phyloP scores from a whole-genome alignment of 2,797 vertebrate species.

The Coregonus ussuriensis region DNA sequence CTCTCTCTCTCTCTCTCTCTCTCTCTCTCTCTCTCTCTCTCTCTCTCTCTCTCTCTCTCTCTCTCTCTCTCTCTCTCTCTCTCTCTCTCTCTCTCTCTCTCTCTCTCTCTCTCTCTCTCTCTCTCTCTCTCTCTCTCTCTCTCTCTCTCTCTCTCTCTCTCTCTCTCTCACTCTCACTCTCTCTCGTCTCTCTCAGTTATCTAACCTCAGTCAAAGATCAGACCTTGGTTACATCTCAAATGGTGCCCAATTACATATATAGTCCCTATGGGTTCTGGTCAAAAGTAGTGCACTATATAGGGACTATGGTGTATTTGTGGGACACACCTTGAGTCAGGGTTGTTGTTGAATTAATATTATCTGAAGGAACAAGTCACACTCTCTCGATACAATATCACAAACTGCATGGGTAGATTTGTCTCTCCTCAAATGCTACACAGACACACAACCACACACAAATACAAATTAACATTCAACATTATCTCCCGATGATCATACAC shows the following conservation, averaged over 20 bases:
- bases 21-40: too few relatives aligned
- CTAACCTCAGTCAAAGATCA: too few relatives aligned
- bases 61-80: too few relatives aligned
- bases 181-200: too few relatives aligned
- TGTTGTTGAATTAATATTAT: not conserved
- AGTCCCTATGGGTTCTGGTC: not conserved
- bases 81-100: not conserved
- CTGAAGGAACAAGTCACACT: not conserved
- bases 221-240: too few relatives aligned
- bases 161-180: not conserved
- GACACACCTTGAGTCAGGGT: not conserved
- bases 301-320: too few relatives aligned
- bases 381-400: conserved; percentile 6
- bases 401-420: not conserved
- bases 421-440: not conserved
- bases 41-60: too few relatives aligned
- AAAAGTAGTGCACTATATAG: too few relatives aligned
- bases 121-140: not conserved
- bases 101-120: not conserved
- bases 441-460: conserved; percentile 10
- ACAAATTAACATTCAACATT: too few relatives aligned
- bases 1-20: too few relatives aligned
- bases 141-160: not conserved
- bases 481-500: conserved; percentile 5
- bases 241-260: too few relatives aligned